These are phyloP conservation scores for Zapus hudsonius DNA, from an alignment of 2,113 vertebrate genomes.

Conservation along the genomic window DNA sequence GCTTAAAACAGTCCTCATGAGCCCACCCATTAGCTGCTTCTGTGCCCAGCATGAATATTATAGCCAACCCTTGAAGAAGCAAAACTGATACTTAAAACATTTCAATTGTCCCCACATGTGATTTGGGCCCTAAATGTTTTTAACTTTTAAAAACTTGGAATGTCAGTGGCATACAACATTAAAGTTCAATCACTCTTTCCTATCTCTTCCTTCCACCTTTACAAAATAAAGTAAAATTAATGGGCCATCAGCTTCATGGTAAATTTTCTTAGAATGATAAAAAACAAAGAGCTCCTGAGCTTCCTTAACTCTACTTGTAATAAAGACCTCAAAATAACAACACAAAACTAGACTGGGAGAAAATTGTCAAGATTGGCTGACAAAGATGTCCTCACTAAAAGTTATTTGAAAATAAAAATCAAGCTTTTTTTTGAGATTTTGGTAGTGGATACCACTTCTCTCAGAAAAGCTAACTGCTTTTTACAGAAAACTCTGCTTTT, in stretches of 20 bases:
- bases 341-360: neutral
- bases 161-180: conserved; percentile 14
- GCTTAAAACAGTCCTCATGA: neutral
- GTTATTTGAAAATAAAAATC: conserved; percentile 40
- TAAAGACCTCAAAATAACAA: conserved; percentile 26
- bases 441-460: neutral
- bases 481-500: conserved; percentile 49
- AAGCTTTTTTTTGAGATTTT: conserved; percentile 14
- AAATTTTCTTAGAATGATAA: conserved; percentile 36
- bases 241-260: neutral
- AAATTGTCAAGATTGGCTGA: neutral
- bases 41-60: neutral
- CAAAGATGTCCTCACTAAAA: conserved; percentile 13
- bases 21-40: neutral
- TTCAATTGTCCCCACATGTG: conserved; percentile 40
- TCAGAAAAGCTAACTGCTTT: conserved; percentile 34
- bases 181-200: conserved; percentile 28
- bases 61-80: neutral
- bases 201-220: neutral
- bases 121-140: conserved; percentile 39
- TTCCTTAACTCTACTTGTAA: neutral
- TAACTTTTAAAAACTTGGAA: conserved; percentile 57
- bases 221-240: conserved; percentile 1
- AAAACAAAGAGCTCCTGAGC: neutral
- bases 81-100: conserved; percentile 14